A percentile compares a stretch with the other conserved stretches of the same genome.
These are phyloP conservation scores for Ammodytes dubius DNA, from an alignment of 2,113 vertebrate genomes.

Conservation along the genomic window DNA sequence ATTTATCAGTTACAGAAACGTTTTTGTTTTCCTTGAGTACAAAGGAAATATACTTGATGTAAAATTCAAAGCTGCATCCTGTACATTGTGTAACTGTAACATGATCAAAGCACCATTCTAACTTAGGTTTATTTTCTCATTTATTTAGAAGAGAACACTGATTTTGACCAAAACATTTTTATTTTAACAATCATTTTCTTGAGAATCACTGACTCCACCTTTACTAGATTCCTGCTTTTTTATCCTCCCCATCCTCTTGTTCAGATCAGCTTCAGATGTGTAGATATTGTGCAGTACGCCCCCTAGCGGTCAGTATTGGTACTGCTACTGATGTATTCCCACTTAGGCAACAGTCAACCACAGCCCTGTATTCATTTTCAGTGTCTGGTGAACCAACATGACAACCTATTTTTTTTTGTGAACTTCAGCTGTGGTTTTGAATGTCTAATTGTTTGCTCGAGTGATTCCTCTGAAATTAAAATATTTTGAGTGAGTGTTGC, in stretches of 20 bases:
- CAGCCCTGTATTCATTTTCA: neutral
- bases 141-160: no score
- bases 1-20: no score
- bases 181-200: no score
- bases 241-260: neutral
- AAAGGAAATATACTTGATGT: no score
- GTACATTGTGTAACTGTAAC: no score
- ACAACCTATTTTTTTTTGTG: conserved; percentile 1
- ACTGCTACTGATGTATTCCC: conserved; percentile 5
- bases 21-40: no score
- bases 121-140: no score
- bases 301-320: conserved; percentile 12
- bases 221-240: neutral
- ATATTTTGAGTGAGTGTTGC: neutral
- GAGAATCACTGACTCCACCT: no score
- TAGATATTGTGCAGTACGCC: conserved; percentile 1
- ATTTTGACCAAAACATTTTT: no score
- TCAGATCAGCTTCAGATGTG: neutral
- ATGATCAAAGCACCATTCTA: no score
- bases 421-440: conserved; percentile 14
- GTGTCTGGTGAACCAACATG: conserved; percentile 7
- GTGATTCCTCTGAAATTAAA: conserved; percentile 2
- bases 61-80: no score
- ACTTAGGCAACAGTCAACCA: neutral
- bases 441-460: conserved; percentile 1